Base-by-base conservation (phyloP, 2,113 vertebrate species). In the Microtus oregoni region DNA sequence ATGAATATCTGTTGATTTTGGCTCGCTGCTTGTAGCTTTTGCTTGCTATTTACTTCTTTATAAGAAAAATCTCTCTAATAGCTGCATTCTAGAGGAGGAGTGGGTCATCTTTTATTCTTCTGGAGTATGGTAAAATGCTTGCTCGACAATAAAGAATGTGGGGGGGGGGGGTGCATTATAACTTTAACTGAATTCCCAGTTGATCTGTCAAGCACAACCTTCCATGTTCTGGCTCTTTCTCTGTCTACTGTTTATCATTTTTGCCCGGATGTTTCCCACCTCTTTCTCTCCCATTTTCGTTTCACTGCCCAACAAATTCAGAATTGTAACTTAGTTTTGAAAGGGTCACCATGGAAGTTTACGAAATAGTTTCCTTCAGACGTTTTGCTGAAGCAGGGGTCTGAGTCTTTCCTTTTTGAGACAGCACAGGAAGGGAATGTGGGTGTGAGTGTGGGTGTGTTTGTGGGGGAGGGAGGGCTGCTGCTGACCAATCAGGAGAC, bases 231-330 rank as follows among this genome's bases (percentile, higher is more conserved):
- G 92, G 32, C 52, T 77, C 81, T 93, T 95, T 72, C 75, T 92
- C 61, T 63, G 63, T 73, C 86, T 95, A 55, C 55, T 76, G 85
- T 90, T 97, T 95, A 94, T 55, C 79, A 22, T 83, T 83, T 91
- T 11, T 30, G 38, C 38, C 17, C 0, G 5, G 12, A 47, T 20
- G 28, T 8, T 88, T 41, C 38, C 38, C 65, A 38, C 10, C 12
- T 4, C 15, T 19, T 4, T 22, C 15, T 58, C 15, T 52, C 77
- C 52, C 55, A 2, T 35, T 81, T 93, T 87, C 47, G 65, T 89
- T 85, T 63, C 82, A n/a, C 72, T 7, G 79, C 8, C 35, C 79
- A 91, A 67, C 78, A 91, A 89, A 97, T 83, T 95, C 86, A 92
- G 90, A 94, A 58, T 5, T 4, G 1, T 72, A 77, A 44, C 24